Conservation (phyloP, 1,140 invertebrate genomes). For the Bilobella aurantiaca region DNA sequence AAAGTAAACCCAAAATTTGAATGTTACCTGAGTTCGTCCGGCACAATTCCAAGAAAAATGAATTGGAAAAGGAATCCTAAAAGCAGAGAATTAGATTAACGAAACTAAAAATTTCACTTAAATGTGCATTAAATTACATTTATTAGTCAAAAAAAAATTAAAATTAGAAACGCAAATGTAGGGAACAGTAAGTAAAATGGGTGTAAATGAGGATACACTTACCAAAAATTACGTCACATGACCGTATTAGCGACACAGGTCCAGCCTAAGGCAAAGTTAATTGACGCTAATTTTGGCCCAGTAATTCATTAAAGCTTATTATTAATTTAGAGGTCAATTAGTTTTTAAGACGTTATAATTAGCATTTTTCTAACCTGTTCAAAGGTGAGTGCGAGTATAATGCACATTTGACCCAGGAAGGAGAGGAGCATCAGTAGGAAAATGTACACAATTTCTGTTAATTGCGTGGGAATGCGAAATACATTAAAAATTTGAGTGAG, state of each 20-base stretch:
- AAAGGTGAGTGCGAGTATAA: constrained; percentile 29
- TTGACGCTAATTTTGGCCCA: too few relatives aligned
- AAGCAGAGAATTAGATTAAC: too few relatives aligned
- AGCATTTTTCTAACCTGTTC: constrained; percentile 11
- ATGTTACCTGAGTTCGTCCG: constrained; percentile 26
- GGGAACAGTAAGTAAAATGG: too few relatives aligned
- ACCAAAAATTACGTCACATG: constrained; percentile 11
- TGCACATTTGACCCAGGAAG: constrained; percentile 28
- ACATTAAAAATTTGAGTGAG: constrained; percentile 13
- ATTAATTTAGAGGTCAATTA: background rate
- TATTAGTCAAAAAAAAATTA: too few relatives aligned
- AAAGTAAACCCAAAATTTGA: background rate
- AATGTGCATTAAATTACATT: background rate
- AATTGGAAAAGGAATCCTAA: constrained; percentile 26
- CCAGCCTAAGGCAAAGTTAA: constrained; percentile 5
- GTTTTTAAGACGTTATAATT: background rate
- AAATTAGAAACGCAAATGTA: too few relatives aligned
- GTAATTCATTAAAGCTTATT: too few relatives aligned
- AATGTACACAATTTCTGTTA: constrained; percentile 10
- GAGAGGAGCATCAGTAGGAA: constrained; percentile 13
- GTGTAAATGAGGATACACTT: too few relatives aligned
- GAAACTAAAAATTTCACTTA: background rate
- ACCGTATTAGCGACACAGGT: constrained; percentile 13
- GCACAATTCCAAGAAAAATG: constrained; percentile 18
- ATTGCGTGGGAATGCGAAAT: constrained; percentile 8